Percentiles rank a stretch among this genome's conserved stretches.
phyloP scores from a whole-genome alignment of 2,797 vertebrate genomes.

The Neosilurus mollespiculum region DNA sequence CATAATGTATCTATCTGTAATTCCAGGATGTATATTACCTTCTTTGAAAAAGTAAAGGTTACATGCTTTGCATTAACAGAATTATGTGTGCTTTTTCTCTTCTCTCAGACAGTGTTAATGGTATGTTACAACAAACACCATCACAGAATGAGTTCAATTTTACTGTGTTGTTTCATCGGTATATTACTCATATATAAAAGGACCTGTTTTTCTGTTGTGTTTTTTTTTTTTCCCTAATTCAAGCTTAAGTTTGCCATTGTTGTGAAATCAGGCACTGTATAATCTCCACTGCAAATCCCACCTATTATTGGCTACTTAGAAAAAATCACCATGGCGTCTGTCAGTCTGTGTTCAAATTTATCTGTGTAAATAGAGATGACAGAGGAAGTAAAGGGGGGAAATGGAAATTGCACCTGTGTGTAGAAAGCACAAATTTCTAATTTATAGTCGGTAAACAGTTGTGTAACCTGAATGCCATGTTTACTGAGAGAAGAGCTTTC shows the following conservation, averaged over 20 bases:
- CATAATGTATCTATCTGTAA: constrained; percentile 83
- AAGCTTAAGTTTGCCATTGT: not conserved
- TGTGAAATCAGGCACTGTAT: not conserved
- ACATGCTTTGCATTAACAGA: constrained; percentile 82
- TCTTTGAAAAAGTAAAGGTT: constrained; percentile 82
- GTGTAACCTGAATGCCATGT: not conserved
- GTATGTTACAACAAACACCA: not conserved
- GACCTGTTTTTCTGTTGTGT: too few species aligned
- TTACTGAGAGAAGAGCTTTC: not conserved
- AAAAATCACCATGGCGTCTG: not conserved
- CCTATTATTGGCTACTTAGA: constrained; percentile 3
- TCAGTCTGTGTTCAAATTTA: constrained; percentile 15
- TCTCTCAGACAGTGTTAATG: constrained; percentile 5
- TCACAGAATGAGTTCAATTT: not conserved
- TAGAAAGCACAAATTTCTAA: constrained; percentile 18
- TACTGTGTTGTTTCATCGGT: not conserved
- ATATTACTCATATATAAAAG: not conserved
- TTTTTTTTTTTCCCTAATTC: not conserved
- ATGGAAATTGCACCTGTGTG: not conserved
- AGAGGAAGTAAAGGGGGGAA: constrained; percentile 16
- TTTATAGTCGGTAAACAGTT: not conserved
- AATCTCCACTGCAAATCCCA: not conserved
- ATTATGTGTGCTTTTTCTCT: constrained; percentile 37
- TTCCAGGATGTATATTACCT: constrained; percentile 85
- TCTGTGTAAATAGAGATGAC: constrained; percentile 34